phyloP scores from a whole-genome alignment of 2,113 vertebrate genomes.

The Hoplias malabaricus region DNA sequence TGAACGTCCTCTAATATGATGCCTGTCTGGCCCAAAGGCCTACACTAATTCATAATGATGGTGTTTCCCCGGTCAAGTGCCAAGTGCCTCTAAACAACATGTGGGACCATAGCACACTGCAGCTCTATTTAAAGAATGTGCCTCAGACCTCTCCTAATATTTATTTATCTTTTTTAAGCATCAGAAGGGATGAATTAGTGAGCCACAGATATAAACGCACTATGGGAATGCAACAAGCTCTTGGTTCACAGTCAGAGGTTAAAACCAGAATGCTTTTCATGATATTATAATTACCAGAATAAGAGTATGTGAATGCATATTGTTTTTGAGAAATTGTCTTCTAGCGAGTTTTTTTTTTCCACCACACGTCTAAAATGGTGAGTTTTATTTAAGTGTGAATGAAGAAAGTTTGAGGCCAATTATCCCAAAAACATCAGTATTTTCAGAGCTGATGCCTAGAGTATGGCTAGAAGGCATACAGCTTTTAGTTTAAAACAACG shows the following conservation, averaged over 20 bases:
- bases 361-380: neutral
- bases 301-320: neutral
- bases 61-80: neutral
- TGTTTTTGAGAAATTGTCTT: neutral
- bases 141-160: slow-evolving; percentile 9
- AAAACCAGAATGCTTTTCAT: slow-evolving; percentile 24
- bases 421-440: neutral
- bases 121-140: neutral
- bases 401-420: neutral
- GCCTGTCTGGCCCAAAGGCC: neutral
- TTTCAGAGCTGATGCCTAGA: neutral
- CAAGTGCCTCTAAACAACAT: neutral
- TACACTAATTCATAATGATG: neutral
- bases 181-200: slow-evolving; percentile 24
- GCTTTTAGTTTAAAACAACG: neutral
- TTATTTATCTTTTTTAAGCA: slow-evolving; percentile 9
- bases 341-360: neutral
- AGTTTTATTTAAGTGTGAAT: neutral
- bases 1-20: neutral
- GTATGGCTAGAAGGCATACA: neutral
- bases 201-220: slow-evolving; percentile 39
- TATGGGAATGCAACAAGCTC: slow-evolving; percentile 40
- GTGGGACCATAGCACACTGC: neutral
- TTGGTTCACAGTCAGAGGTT: slow-evolving; percentile 39
- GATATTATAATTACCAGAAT: slow-evolving; percentile 10